Evolutionary conservation across 1,140 invertebrate genomes (phyloP), one percentile per base, ranked within the genome.

Genomic region (Vollenhovia emeryi): DNA sequence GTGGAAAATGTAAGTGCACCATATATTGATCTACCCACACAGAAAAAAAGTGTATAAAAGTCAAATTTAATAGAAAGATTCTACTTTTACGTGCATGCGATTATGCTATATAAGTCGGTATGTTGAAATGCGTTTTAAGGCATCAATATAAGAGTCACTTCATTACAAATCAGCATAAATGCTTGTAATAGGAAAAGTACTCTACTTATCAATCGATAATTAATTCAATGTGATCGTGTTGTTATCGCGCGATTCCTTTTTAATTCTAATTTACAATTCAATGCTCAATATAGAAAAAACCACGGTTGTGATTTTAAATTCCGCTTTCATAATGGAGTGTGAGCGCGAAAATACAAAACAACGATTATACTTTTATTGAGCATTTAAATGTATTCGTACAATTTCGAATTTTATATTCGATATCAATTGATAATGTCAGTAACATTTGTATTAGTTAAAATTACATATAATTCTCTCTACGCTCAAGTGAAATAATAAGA

Each of bases 181-280:
- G 13, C 2, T 0, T 6, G 2, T 18, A 18, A 40, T 40, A 30
- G 18, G 3, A 69, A 80, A 69, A 40, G 3, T 55, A 69, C 5
- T 55, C 30, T 24, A 62, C 1, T 18, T n/a, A 79, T 79, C 9
- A 13, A 66, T 24, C 8, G 11, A 48, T 87, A 82, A 82, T 86
- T 86, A 73, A 87, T 87, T 74, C 76, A 36, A 30, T 80, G 50
- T 86, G 27, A 21, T 36, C 30, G 33, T 43, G 24, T 43, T n/a
- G 33, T 30, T 43, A 68, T 86, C 52, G 59, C 33, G 40, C 15
- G 50, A 83, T 87, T 74, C 55, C 11, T 86, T 57, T 86, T 48
- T 59, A 73, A 50, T 74, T 64, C 36, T 74, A 86, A 82, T 87
- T 86, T 86, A 59, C 86, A 64, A 83, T 86, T 86, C 50, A 75